Base-by-base conservation (phyloP, 2,888 invertebrate genomes). In the Bugula neritina region DNA sequence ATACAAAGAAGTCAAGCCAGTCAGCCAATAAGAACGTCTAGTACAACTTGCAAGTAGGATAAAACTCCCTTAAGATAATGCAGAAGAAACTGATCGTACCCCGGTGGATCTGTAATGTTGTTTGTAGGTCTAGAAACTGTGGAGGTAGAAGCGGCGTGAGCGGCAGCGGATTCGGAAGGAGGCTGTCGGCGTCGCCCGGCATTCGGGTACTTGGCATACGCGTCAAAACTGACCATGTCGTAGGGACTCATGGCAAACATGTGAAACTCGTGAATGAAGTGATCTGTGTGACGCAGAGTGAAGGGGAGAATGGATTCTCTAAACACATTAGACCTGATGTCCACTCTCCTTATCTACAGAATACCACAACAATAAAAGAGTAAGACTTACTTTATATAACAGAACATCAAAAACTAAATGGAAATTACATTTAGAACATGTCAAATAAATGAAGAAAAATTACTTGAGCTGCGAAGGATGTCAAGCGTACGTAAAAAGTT, bases 241-340 rank as follows among this genome's bases (percentile, higher is more conserved):
- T 90, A 92, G 0, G 92, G 92, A 17, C 93, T 93, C 35, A 90
- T 88, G 43, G 95, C 93, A 85, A 91, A 96, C 82, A 89, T 90
- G 78, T 90, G 89, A 74, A 96, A 88, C 81, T 96, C 95, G 81
- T 95, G 94, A 43, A 92, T 88, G 82, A 96, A 96, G 83, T 95
- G 95, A 73, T 89, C 88, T 0, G 93, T 92, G 76, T 90, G 87
- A 0, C 86, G 85, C 27, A 90, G 89, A 74, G 94, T 87, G 81
- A 89, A 91, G 21, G 90, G 88, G 35, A 87, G 86, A 71, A 94
- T 83, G 21, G 89, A 86, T 57, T 89, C 88, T 54, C 89, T 88
- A 84, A 95, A 93, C 78, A 90, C 89, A 10, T 80, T 80, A 73
- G 84, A 82, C 52, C 76, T 77, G 35, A 85, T 84, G 13, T 80